phyloP scores from a whole-genome alignment of 2,888 invertebrate genomes.

The Andrena dorsata region DNA sequence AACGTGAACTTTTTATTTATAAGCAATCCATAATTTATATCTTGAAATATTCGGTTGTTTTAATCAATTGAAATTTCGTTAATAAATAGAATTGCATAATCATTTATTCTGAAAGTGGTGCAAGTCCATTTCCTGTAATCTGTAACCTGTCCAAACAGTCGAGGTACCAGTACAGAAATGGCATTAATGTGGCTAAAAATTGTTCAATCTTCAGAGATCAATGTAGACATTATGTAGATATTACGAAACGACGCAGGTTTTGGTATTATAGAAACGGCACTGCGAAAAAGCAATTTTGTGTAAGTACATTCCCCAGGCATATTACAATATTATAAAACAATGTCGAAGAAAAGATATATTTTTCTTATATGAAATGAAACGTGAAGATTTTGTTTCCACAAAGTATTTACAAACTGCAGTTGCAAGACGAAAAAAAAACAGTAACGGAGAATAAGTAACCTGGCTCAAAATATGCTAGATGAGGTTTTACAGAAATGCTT shows the following conservation, averaged over 20 bases:
- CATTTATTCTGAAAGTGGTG: no score
- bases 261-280: constrained; percentile 58
- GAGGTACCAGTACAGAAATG: no score
- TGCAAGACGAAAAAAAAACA: constrained; percentile 29
- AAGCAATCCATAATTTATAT: no score
- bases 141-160: no score
- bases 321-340: constrained; percentile 54
- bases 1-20: no score
- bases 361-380: constrained; percentile 13
- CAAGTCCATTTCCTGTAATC: no score
- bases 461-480: constrained; percentile 48
- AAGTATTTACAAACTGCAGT: constrained; percentile 44
- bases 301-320: constrained; percentile 53
- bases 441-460: constrained; percentile 55
- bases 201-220: neutral
- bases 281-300: constrained; percentile 49
- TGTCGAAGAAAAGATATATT: constrained; percentile 51
- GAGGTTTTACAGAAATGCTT: constrained; percentile 22
- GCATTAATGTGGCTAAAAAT: constrained; percentile 11
- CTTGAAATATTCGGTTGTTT: no score
- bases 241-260: constrained; percentile 68
- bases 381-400: constrained; percentile 51
- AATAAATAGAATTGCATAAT: no score
- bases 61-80: no score
- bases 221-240: constrained; percentile 54